Evolutionary conservation across 2,113 vertebrate genomes (phyloP).

Genomic region (Anguilla japonica): DNA sequence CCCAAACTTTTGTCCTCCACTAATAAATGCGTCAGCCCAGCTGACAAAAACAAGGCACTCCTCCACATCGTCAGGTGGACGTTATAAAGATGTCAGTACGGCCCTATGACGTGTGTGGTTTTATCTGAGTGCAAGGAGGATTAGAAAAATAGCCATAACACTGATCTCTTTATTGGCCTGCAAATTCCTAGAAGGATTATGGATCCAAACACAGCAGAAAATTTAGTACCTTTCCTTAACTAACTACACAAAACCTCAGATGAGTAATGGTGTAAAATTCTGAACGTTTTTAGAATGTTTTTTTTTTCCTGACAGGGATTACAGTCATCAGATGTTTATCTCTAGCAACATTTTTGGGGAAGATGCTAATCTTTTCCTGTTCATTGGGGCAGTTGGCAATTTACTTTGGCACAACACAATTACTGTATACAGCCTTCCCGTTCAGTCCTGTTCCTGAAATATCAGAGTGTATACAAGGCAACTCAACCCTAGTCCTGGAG

Average conservation of each 20-base stretch:
- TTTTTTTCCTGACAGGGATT: neutral
- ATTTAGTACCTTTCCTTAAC: constrained; percentile 33
- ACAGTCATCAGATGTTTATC: neutral
- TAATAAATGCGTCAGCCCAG: constrained; percentile 21
- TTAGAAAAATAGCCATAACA: constrained; percentile 21
- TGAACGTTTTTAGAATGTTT: neutral
- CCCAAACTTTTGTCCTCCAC: neutral
- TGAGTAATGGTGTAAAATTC: constrained; percentile 14
- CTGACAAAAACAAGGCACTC: constrained; percentile 5
- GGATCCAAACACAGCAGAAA: constrained; percentile 28
- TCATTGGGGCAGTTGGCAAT: neutral
- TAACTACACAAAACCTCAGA: constrained; percentile 36
- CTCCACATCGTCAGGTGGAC: constrained; percentile 19
- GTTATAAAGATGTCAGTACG: constrained; percentile 39
- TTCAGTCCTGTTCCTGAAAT: too few relatives aligned
- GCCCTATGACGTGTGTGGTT: constrained; percentile 11
- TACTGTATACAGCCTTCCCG: too few relatives aligned
- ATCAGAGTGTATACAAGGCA: neutral
- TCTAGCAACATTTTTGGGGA: neutral
- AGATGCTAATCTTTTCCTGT: neutral
- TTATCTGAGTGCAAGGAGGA: constrained; percentile 18
- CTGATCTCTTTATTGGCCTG: constrained; percentile 31
- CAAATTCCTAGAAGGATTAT: constrained; percentile 36
- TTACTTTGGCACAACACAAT: neutral
- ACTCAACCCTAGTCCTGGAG: neutral